Evolutionary conservation across 2,797 vertebrate species (phyloP).

Genomic region (Phoxinus dragarum): DNA sequence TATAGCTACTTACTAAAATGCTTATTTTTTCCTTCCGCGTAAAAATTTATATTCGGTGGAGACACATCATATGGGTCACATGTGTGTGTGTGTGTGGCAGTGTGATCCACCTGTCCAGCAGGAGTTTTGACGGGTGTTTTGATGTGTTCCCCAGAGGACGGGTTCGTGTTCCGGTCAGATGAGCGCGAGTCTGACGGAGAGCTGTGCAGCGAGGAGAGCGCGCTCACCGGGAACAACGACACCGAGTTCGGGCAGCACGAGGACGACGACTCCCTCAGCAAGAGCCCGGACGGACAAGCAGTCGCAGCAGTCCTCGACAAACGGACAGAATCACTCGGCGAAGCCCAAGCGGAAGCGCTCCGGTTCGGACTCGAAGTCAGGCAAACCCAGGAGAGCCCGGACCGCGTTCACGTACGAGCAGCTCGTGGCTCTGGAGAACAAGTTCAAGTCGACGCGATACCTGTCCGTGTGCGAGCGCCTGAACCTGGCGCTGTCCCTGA

Average conservation of each 20-base stretch:
- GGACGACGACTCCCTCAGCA: slow-evolving; percentile 72
- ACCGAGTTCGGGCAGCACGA: slow-evolving; percentile 72
- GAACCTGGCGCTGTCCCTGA: slow-evolving; percentile 91
- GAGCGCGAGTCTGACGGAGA: slow-evolving; percentile 85
- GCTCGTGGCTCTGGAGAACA: slow-evolving; percentile 94
- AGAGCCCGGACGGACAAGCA: slow-evolving; percentile 68
- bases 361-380: slow-evolving; percentile 94
- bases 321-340: slow-evolving; percentile 63
- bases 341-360: slow-evolving; percentile 94
- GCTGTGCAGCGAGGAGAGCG: slow-evolving; percentile 84
- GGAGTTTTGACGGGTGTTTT: neutral
- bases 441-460: slow-evolving; percentile 95
- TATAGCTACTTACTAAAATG: no score
- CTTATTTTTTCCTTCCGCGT: no score
- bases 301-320: slow-evolving; percentile 57
- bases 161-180: slow-evolving; percentile 82
- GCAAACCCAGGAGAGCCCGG: slow-evolving; percentile 90
- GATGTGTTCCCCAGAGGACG: slow-evolving; percentile 79
- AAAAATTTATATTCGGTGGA: no score
- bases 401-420: slow-evolving; percentile 97
- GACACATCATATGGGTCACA: no score
- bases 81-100: no score
- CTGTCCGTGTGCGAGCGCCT: slow-evolving; percentile 93
- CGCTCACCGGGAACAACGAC: slow-evolving; percentile 67
- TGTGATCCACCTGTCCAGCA: no score